phyloP scores from a whole-genome alignment of 1,140 invertebrate genomes.

The Bombus cullumanus region DNA sequence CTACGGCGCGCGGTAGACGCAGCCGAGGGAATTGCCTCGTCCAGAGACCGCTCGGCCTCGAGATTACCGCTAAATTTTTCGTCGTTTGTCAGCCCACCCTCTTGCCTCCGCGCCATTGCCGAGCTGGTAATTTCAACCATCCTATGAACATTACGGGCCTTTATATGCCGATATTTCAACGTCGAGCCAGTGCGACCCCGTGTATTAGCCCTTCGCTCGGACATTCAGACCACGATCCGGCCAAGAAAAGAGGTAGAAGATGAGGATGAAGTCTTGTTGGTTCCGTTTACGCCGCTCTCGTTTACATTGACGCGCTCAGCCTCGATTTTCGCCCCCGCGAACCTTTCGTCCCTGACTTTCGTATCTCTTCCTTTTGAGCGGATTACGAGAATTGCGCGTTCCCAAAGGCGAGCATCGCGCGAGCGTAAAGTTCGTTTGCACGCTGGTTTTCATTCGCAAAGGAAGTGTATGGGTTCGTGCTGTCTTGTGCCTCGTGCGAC shows the following conservation, averaged over 20 bases:
- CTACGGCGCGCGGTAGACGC: slow-evolving; percentile 37
- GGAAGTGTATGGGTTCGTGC: not conserved
- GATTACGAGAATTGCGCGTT: slow-evolving; percentile 21
- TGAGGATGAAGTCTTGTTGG: not conserved
- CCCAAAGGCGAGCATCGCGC: not conserved
- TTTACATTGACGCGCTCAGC: slow-evolving; percentile 37
- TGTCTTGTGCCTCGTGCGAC: not conserved
- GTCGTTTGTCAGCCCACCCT: slow-evolving; percentile 58
- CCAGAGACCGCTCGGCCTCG: slow-evolving; percentile 48
- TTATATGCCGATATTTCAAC: slow-evolving; percentile 61
- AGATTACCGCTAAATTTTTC: slow-evolving; percentile 78
- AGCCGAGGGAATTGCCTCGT: slow-evolving; percentile 70
- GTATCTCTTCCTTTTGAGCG: slow-evolving; percentile 27
- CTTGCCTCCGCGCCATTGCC: slow-evolving; percentile 12
- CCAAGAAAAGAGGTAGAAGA: slow-evolving; percentile 32
- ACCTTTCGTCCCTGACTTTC: not conserved
- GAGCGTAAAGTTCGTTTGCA: slow-evolving; percentile 23
- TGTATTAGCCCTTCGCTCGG: slow-evolving; percentile 18
- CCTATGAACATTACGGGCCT: slow-evolving; percentile 43
- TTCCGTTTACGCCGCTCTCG: not conserved
- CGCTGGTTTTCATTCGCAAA: not conserved
- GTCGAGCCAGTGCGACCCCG: not conserved
- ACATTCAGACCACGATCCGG: slow-evolving; percentile 12
- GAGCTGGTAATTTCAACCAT: slow-evolving; percentile 55
- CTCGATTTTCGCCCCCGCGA: slow-evolving; percentile 39